phyloP scores from a whole-genome alignment of 2,888 invertebrate species.

The Amphimallon solstitiale region DNA sequence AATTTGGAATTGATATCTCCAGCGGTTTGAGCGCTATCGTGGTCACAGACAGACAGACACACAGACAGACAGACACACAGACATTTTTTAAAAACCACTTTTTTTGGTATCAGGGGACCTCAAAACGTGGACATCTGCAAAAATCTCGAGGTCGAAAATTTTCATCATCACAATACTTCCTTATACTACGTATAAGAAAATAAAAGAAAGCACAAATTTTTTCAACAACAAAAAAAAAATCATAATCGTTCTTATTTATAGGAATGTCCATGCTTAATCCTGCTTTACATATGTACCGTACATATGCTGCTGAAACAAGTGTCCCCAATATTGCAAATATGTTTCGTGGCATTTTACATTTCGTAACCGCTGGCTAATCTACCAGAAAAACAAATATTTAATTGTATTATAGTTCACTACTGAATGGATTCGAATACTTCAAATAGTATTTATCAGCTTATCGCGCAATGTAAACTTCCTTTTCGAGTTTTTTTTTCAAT shows the following conservation, averaged over 20 bases:
- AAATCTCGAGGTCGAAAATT: too few relatives aligned
- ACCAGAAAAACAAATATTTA: slow-evolving; percentile 32
- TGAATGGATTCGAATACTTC: slow-evolving; percentile 31
- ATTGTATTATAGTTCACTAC: slow-evolving; percentile 28
- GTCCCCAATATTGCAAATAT: slow-evolving; percentile 21
- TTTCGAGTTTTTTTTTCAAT: slow-evolving; percentile 26
- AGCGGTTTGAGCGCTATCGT: too few relatives aligned
- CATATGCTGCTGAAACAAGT: slow-evolving; percentile 16
- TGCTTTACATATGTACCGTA: not conserved
- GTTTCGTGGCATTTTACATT: slow-evolving; percentile 11
- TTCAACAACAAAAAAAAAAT: too few relatives aligned
- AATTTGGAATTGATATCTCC: too few relatives aligned
- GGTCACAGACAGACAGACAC: too few relatives aligned
- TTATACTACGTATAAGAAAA: too few relatives aligned
- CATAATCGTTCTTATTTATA: not conserved
- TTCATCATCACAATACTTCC: too few relatives aligned
- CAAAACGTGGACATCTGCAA: too few relatives aligned
- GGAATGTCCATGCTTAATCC: not conserved
- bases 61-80: too few relatives aligned
- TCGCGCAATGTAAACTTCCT: slow-evolving; percentile 32
- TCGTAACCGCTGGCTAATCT: slow-evolving; percentile 25
- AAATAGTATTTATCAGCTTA: slow-evolving; percentile 26
- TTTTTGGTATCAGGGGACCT: too few relatives aligned
- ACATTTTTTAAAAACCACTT: too few relatives aligned
- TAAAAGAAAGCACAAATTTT: too few relatives aligned